Base-by-base conservation (phyloP, 2,113 vertebrate genomes). In the Phalacrocorax pelagicus region DNA sequence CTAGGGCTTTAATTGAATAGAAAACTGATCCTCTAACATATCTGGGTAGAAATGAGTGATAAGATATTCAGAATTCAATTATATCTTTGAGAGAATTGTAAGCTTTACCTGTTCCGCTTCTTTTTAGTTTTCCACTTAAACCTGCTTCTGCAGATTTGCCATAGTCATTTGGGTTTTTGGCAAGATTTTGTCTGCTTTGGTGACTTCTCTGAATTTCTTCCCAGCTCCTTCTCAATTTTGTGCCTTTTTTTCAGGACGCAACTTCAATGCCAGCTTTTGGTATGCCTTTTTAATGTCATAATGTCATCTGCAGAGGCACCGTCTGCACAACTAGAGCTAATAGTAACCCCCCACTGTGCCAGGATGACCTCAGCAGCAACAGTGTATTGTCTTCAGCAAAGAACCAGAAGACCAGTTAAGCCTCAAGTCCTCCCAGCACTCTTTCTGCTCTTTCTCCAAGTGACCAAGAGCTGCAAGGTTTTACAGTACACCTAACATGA, bases 211-310 rank as follows among this genome's bases (percentile, higher is more conserved):
- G 94, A 99, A 99, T 95, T 92, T 98, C 87, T 96, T 98, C 92
- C 99, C 98, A 70, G 95, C 98, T 95, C 90, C 96, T 59, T 99
- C 97, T 49, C 97, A 98, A 49, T 98, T 98, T 63, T 89, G 98
- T 27, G 97, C 97, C 85, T 98, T 99, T 97, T 98, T 99, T 97
- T 98, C 98, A 24, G 98, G 98, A 84, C 96, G 97, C 21, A 98
- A 98, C 92, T 98, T 98, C 65, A 98, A 84, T 2, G 98, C 98
- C 49, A 99, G 97, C 70, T 98, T 98, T 92, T 97, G 83, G 92
- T 98, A 98, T 5, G 98, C 98, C 94, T 98, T 99, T 88, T 98
- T 98, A 47, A 98, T 98, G 51, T 98, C 97, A 15, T 98, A 47
- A 98, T 98, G 51, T 98, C 97, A 15, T 98, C 98, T 18, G 86